phyloP scores from a whole-genome alignment of 2,888 invertebrate genomes.

The Hypsopygia costalis region DNA sequence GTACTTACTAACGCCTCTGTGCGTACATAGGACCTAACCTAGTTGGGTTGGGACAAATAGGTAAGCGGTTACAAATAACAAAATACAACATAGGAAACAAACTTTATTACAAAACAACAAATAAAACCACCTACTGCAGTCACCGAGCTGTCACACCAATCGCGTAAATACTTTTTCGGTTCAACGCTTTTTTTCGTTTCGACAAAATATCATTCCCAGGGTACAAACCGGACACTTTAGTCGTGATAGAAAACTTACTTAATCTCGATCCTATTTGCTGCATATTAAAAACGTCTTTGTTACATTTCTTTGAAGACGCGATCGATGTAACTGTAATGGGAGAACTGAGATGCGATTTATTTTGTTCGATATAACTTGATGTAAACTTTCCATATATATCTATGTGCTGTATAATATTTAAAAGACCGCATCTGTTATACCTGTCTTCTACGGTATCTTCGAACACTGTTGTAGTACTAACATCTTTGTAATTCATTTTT shows the following conservation, averaged over 20 bases:
- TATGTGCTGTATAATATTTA: slow-evolving; percentile 41
- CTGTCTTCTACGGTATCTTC: slow-evolving; percentile 21
- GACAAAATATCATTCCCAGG: slow-evolving; percentile 34
- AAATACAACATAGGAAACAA: no score
- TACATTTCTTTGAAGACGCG: slow-evolving; percentile 12
- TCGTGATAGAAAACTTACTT: slow-evolving; percentile 31
- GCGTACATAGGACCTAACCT: no score
- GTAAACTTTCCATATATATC: slow-evolving; percentile 39
- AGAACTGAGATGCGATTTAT: slow-evolving; percentile 19
- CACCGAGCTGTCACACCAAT: no score
- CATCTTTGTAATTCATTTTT: background rate
- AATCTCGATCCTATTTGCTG: slow-evolving; percentile 23
- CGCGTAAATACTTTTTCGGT: no score
- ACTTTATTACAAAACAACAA: no score
- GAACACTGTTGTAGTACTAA: slow-evolving; percentile 9
- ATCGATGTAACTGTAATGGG: slow-evolving; percentile 26
- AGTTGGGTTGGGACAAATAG: no score
- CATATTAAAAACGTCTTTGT: slow-evolving; percentile 3
- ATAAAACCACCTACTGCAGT: no score
- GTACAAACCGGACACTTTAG: slow-evolving; percentile 35
- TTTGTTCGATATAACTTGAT: slow-evolving; percentile 22
- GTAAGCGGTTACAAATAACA: no score
- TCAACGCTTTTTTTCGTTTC: background rate
- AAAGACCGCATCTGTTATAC: slow-evolving; percentile 30
- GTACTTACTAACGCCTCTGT: no score